These are phyloP conservation scores for Aspidiotus rigidus DNA, from an alignment of 2,888 invertebrate species.

Conservation along the genomic window DNA sequence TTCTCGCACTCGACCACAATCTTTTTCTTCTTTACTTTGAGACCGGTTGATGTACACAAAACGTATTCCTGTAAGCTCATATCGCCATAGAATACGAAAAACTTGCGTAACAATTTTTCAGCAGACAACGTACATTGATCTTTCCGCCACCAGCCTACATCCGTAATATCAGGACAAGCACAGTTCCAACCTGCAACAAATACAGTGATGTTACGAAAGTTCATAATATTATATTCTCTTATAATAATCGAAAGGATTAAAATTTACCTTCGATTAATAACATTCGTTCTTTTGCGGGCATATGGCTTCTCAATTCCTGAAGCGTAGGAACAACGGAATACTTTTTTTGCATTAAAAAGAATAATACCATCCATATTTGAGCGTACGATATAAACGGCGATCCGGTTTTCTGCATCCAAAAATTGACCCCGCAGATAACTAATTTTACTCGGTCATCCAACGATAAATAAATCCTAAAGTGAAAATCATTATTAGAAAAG, in stretches of 20 bases:
- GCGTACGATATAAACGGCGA: constrained; percentile 37
- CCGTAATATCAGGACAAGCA: constrained; percentile 19
- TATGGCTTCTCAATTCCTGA: constrained; percentile 27
- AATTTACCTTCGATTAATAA: constrained; percentile 16
- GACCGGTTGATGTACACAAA: constrained; percentile 31
- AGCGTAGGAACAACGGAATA: constrained; percentile 36
- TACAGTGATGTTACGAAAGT: background rate
- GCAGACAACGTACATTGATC: constrained; percentile 17
- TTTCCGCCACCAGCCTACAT: constrained; percentile 14
- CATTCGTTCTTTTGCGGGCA: background rate
- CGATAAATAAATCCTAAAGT: constrained; percentile 35
- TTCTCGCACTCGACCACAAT: constrained; percentile 37
- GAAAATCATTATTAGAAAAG: too few relatives aligned
- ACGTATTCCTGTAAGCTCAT: constrained; percentile 28
- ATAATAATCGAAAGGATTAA: background rate
- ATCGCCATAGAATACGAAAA: constrained; percentile 34
- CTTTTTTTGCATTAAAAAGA: constrained; percentile 37
- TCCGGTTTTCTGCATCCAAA: constrained; percentile 37
- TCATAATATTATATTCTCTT: too few relatives aligned
- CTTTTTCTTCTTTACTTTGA: constrained; percentile 13
- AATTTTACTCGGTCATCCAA: constrained; percentile 36
- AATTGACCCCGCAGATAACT: constrained; percentile 37
- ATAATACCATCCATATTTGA: constrained; percentile 37
- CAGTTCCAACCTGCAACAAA: constrained; percentile 35
- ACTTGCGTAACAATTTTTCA: constrained; percentile 29